A percentile compares a stretch with the other conserved stretches of the same genome.
Conservation (phyloP, 2,888 invertebrate species). For the Alitta virens region DNA sequence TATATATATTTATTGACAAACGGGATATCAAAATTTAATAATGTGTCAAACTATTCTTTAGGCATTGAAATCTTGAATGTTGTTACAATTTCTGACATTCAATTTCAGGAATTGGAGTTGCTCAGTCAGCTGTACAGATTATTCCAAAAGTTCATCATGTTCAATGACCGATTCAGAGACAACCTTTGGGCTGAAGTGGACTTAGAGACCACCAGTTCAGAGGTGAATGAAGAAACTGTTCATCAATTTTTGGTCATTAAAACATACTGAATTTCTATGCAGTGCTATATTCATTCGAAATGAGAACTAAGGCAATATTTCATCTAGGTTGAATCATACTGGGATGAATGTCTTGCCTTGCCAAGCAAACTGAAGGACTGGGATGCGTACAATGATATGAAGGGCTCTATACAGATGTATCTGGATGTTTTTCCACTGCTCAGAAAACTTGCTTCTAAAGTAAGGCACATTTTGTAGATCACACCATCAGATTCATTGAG, state of each 20-base stretch:
- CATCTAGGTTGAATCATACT: constrained; percentile 51
- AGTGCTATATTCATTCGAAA: too few species aligned
- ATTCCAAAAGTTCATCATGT: constrained; percentile 56
- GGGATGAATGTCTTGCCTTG: constrained; percentile 57
- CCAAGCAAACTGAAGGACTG: constrained; percentile 57
- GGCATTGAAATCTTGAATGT: too few species aligned
- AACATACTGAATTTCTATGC: too few species aligned
- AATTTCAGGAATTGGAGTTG: constrained; percentile 49
- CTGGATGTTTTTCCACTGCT: constrained; percentile 55
- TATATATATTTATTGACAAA: neutral
- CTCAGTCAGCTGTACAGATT: constrained; percentile 55
- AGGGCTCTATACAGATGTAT: constrained; percentile 51
- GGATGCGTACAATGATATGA: constrained; percentile 56
- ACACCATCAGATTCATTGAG: too few species aligned
- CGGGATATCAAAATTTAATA: neutral
- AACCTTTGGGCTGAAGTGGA: constrained; percentile 57
- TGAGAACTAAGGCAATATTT: too few species aligned
- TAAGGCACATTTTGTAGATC: constrained; percentile 23
- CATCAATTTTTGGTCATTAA: too few species aligned
- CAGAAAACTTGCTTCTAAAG: constrained; percentile 53
- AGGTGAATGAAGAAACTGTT: too few species aligned
- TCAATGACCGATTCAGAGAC: constrained; percentile 52
- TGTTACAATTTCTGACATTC: neutral
- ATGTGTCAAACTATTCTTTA: neutral
- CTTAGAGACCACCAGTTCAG: constrained; percentile 46